Evolutionary conservation across 2,888 invertebrate genomes (phyloP), one percentile per base, ranked within the genome.

Genomic region (Pasiphila rectangulata): DNA sequence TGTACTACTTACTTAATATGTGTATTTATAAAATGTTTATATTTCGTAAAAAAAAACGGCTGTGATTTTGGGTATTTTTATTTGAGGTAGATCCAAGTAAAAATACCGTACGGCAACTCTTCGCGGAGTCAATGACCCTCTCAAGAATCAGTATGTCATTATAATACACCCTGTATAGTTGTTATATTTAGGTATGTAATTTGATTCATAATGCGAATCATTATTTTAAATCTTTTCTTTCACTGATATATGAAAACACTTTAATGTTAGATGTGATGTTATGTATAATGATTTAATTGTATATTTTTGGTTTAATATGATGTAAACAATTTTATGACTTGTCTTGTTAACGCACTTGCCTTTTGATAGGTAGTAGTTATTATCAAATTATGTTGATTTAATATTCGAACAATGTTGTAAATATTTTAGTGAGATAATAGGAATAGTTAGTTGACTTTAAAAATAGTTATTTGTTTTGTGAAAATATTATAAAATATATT

Each of bases 401-500:
- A 20, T 52, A 52, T 48, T 32, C 40, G 30, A 30, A 48, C 50
- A 41, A 59, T 62, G 64, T 73, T 85, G 85, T 86, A 85, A 80
- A 85, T 86, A 85, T 74, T 61, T 62, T 75, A 76, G 68, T 68
- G 66, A 77, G 65, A 62, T 60, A 61, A 67, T 79, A 76, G 69
- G 59, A 60, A 47, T 77, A 76, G 66, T 69, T 68, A 73, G 68
- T 62, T 74, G 76, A 69, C 66, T 63, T 80, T 80, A 80, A 73
- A 48, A 49, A 60, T 75, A 82, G 79, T 83, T 55, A 55, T 48
- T 83, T 86, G 83, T 86, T 87, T 84, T 84, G 75, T 81, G 81
- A 83, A 74, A 76, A 79, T 79, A 77, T 73, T 72, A 79, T 82
- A 82, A 85, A 32, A 84, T 85, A 86, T 86, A 85, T 84, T 82